Conservation (phyloP, 2,888 invertebrate genomes). For the Psococerastis gibbosa region DNA sequence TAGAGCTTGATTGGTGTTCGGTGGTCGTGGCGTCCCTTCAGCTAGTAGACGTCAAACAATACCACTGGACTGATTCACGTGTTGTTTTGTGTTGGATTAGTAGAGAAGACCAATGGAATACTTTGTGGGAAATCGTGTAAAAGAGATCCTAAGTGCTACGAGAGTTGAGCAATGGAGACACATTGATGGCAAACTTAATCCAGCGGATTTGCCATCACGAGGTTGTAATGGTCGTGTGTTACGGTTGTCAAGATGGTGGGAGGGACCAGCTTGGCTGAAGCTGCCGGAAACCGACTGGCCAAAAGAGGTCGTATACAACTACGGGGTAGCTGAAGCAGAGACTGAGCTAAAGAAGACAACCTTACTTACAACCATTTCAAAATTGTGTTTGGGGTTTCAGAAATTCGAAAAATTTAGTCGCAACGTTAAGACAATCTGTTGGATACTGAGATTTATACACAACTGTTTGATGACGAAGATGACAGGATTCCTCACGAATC, state of each 20-base stretch:
- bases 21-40: background rate
- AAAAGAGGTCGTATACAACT: too few relatives aligned
- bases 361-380: too few relatives aligned
- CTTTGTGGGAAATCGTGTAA: background rate
- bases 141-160: background rate
- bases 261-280: background rate
- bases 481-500: too few relatives aligned
- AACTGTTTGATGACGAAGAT: too few relatives aligned
- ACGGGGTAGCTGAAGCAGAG: too few relatives aligned
- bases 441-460: too few relatives aligned
- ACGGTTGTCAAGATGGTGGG: background rate
- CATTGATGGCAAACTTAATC: background rate
- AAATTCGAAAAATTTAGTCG: too few relatives aligned
- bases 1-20: background rate
- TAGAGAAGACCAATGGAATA: background rate
- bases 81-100: background rate
- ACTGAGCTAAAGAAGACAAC: too few relatives aligned
- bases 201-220: background rate
- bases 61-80: background rate
- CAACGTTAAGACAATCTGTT: too few relatives aligned
- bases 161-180: background rate
- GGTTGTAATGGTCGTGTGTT: background rate
- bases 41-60: background rate
- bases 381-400: too few relatives aligned
- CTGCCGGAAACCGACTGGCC: too few relatives aligned